Base-by-base conservation (phyloP, 2,888 invertebrate species). In the Ennomos erosarius region DNA sequence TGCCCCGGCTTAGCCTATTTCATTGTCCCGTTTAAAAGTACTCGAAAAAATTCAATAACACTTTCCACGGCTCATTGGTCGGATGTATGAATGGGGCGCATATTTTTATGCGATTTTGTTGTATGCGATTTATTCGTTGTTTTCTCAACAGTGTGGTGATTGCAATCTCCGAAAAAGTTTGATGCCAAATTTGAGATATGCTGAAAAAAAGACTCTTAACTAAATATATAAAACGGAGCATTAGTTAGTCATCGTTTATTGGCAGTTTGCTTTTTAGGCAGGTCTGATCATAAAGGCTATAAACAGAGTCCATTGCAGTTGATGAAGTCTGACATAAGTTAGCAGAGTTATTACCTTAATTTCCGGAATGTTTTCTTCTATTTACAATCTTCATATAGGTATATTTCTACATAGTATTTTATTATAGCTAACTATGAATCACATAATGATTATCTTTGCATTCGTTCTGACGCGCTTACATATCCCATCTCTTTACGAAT, bases 1-100 rank as follows among this genome's bases (percentile, higher is more conserved):
- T 83, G 78, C 88, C 84, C 81, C 76, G 81, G 65, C 63, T 65
- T 73, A 62, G 73, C 71, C 76, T 77, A 74, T 78, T 77, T 74
- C 68, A 77, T 77, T 79, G 72, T 75, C 69, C 72, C 72, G 68
- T 76, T 77, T 65, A 76, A 75, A 74, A 75, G 79, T 78, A 81
- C 88, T 89, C 75, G 73, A 86, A 83, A 81, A 78, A 76, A 75
- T 80, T 84, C 77, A 87, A 85, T 87, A 85, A 82, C 79, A 76
- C 81, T 82, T 79, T 82, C 79, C 80, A 83, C 77, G 81, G 84
- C 74, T 84, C 86, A 89, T 88, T 90, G 84, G 75, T 76, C 83
- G 71, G 53, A 67, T 76, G 74, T 54, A 66, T 76, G 74, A 81
- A 82, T 81, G 70, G 79, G 72, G 73, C 68, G 61, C 62, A 62